Conservation (phyloP, 2,113 vertebrate genomes). For the Cygnus buccinator region DNA sequence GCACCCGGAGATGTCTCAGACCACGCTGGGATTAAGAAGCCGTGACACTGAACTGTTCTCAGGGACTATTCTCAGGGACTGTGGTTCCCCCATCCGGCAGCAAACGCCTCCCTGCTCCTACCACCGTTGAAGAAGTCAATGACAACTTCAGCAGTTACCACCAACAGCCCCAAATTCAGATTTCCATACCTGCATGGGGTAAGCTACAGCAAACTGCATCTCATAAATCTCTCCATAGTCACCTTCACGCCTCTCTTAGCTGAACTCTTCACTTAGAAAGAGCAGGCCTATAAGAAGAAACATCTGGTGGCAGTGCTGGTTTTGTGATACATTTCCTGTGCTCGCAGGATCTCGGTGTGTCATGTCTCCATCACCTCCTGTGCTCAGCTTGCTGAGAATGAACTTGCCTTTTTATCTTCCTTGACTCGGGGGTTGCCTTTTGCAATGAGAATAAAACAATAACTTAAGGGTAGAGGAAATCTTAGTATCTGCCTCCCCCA, state of each 20-base stretch:
- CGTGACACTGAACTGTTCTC: background rate
- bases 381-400: background rate
- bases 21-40: background rate
- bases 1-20: background rate
- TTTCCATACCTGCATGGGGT: background rate
- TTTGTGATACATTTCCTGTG: background rate
- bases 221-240: background rate
- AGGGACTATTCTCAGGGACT: accelerated
- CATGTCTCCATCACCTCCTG: background rate
- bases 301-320: background rate
- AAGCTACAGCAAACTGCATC: background rate
- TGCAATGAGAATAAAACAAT: background rate
- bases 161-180: background rate
- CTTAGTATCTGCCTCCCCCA: background rate
- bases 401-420: background rate
- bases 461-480: background rate
- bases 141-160: background rate
- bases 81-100: background rate
- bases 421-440: background rate
- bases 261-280: background rate
- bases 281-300: background rate
- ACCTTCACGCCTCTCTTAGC: background rate
- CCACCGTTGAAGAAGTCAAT: accelerated
- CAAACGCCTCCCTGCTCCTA: background rate
- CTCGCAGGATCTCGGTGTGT: background rate